These are phyloP conservation scores for Leptosomus discolor DNA, from an alignment of 2,113 vertebrate genomes.

Conservation along the genomic window DNA sequence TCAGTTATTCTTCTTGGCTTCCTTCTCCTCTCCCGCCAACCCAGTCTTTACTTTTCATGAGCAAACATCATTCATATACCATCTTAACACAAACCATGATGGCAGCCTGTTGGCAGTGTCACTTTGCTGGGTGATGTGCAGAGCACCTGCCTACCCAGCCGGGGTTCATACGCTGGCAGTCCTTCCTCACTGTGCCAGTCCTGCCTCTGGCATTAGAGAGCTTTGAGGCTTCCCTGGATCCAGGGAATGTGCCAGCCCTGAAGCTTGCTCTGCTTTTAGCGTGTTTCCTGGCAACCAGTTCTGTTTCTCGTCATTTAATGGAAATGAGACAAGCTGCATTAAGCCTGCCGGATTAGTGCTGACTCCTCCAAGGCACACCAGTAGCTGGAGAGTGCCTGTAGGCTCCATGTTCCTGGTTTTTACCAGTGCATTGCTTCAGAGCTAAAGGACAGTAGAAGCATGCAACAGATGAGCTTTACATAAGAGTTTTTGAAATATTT, in stretches of 20 bases:
- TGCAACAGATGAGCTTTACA: not conserved
- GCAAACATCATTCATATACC: not conserved
- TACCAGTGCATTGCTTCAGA: not conserved
- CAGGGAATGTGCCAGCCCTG: not conserved
- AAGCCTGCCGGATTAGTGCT: not conserved
- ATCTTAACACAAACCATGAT: fast-evolving
- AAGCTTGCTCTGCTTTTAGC: not conserved
- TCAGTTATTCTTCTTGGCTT: not conserved
- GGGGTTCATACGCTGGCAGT: not conserved
- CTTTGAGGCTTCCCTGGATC: not conserved
- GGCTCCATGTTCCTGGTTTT: not conserved
- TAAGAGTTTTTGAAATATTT: not conserved
- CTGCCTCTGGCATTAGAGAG: not conserved
- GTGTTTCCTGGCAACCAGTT: not conserved
- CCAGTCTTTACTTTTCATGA: not conserved
- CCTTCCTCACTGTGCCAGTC: not conserved
- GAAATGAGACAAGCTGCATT: not conserved
- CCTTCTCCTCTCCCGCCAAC: not conserved
- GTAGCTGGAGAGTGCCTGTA: not conserved
- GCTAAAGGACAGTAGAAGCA: not conserved
- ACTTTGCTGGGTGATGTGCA: fast-evolving
- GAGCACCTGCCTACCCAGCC: fast-evolving
- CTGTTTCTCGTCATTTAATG: not conserved
- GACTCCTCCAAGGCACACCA: not conserved
- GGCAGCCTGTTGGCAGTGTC: not conserved